A percentile compares a stretch with the other conserved stretches of the same genome.
These are phyloP conservation scores for Sebastes iracundus DNA, from an alignment of 2,797 vertebrate species.

Conservation along the genomic window DNA sequence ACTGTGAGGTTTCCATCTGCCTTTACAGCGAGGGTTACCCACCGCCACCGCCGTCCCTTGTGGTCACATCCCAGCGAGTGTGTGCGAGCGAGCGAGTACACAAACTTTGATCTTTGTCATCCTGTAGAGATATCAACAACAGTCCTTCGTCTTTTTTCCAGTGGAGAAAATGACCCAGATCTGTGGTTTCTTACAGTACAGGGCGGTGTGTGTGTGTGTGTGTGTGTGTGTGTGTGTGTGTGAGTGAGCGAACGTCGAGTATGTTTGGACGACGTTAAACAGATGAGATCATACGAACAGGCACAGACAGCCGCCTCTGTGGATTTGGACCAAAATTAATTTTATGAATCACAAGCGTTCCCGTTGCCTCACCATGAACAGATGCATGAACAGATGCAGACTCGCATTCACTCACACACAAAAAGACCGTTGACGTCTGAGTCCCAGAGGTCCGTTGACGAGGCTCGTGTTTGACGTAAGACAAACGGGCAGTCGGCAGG, in stretches of 20 bases:
- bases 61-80: constrained; percentile 38
- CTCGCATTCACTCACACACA: background rate
- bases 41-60: constrained; percentile 23
- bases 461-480: constrained; percentile 55
- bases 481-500: constrained; percentile 23
- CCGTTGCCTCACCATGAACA: constrained; percentile 57
- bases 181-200: constrained; percentile 32
- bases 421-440: background rate
- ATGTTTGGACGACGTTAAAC: constrained; percentile 58
- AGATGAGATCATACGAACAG: constrained; percentile 72
- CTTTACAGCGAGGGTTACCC: constrained; percentile 21
- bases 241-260: constrained; percentile 1
- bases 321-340: constrained; percentile 56
- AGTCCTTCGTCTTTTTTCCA: constrained; percentile 24
- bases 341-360: constrained; percentile 68
- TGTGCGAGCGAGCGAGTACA: constrained; percentile 36
- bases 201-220: constrained; percentile 11
- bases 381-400: constrained; percentile 53
- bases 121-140: constrained; percentile 64
- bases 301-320: constrained; percentile 59
- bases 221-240: background rate
- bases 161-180: constrained; percentile 61
- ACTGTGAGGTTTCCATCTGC: constrained; percentile 49
- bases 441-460: constrained; percentile 40
- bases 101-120: constrained; percentile 66